These are phyloP conservation scores for Diploscapter pachys DNA, from an alignment of 1,140 invertebrate species.

Conservation along the genomic window DNA sequence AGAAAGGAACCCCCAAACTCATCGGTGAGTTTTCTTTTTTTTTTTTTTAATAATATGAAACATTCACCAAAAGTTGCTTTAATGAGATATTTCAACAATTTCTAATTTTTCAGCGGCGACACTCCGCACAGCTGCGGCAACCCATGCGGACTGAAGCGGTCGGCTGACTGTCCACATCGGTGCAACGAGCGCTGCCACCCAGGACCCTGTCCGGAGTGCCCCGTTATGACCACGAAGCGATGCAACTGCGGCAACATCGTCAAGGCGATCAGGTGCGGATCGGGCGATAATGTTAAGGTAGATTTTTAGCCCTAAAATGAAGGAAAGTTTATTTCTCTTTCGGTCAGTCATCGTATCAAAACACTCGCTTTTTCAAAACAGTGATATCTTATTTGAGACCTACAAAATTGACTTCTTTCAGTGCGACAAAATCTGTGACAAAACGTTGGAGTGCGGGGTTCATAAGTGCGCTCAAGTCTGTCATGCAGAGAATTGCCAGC, in stretches of 20 bases:
- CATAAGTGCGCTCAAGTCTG: constrained; percentile 71
- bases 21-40: constrained; percentile 1
- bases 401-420: neutral
- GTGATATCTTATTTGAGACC: constrained; percentile 7
- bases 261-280: constrained; percentile 28
- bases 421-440: constrained; percentile 67
- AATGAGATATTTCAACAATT: no score
- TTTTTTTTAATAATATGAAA: no score
- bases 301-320: constrained; percentile 16
- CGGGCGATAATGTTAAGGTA: constrained; percentile 29
- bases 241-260: constrained; percentile 63
- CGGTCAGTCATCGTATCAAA: neutral
- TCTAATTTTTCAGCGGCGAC: constrained; percentile 63
- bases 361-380: constrained; percentile 5
- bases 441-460: constrained; percentile 62
- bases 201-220: constrained; percentile 74
- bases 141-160: constrained; percentile 68
- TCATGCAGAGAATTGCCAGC: constrained; percentile 61
- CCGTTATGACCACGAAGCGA: constrained; percentile 64
- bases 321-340: no score
- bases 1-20: constrained; percentile 25
- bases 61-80: no score
- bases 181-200: constrained; percentile 87
- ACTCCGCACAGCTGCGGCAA: constrained; percentile 84
- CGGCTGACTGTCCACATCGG: constrained; percentile 71